These are phyloP conservation scores for Drosophila vallismaia DNA, from an alignment of 2,888 invertebrate species.

Conservation along the genomic window DNA sequence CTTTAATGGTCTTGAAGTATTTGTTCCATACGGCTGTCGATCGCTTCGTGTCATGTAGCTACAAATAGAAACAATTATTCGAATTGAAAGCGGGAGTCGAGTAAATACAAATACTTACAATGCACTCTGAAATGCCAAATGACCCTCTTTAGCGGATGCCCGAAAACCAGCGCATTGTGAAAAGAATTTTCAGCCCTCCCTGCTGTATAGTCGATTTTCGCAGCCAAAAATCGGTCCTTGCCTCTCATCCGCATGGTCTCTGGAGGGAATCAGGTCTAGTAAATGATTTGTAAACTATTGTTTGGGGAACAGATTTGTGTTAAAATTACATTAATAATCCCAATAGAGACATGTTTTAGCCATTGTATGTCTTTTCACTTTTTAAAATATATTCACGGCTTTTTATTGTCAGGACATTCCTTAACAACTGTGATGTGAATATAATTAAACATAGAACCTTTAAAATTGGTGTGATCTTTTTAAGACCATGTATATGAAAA, in stretches of 20 bases:
- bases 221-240: slow-evolving; percentile 6
- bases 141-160: slow-evolving; percentile 60
- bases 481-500: too few species aligned
- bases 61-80: slow-evolving; percentile 75
- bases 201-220: slow-evolving; percentile 16
- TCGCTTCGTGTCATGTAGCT: slow-evolving; percentile 62
- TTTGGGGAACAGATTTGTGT: slow-evolving; percentile 59
- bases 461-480: too few species aligned
- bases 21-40: slow-evolving; percentile 31
- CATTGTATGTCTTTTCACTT: slow-evolving; percentile 38
- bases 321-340: slow-evolving; percentile 76
- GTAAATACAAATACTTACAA: slow-evolving; percentile 55
- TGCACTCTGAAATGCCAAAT: slow-evolving; percentile 48
- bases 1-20: slow-evolving; percentile 63
- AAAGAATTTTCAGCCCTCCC: slow-evolving; percentile 19
- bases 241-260: slow-evolving; percentile 9
- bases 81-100: slow-evolving; percentile 67
- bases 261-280: slow-evolving; percentile 19
- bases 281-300: slow-evolving; percentile 11
- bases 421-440: background rate
- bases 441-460: too few species aligned
- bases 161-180: slow-evolving; percentile 25
- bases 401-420: background rate
- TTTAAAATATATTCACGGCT: slow-evolving; percentile 31
- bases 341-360: slow-evolving; percentile 55